Conservation (phyloP, 1,140 invertebrate species). For the Cyclargus thomasi region DNA sequence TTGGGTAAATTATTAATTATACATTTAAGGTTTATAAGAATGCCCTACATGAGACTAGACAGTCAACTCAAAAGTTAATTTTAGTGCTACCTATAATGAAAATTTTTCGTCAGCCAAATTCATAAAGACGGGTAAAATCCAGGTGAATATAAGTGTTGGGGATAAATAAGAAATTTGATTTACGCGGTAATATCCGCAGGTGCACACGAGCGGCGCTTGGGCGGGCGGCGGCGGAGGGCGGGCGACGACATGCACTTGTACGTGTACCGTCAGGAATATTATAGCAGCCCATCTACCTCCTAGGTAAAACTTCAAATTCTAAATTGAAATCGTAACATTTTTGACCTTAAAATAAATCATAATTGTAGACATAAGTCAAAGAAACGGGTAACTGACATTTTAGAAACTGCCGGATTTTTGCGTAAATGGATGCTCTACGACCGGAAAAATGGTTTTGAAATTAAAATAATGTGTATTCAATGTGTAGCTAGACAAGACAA, state of each 20-base stretch:
- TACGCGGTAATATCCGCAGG: constrained; percentile 66
- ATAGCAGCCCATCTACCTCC: constrained; percentile 23
- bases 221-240: constrained; percentile 31
- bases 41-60: too few species aligned
- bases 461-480: too few species aligned
- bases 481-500: too few species aligned
- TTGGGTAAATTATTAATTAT: too few species aligned
- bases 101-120: constrained; percentile 19
- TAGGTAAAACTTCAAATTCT: constrained; percentile 33
- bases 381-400: too few species aligned
- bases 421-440: too few species aligned
- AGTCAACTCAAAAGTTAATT: too few species aligned
- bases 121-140: constrained; percentile 18
- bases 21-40: too few species aligned
- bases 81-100: neutral
- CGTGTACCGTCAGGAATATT: constrained; percentile 26
- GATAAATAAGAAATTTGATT: constrained; percentile 68
- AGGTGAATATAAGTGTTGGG: constrained; percentile 49
- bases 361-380: too few species aligned
- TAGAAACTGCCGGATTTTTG: too few species aligned
- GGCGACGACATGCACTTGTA: constrained; percentile 28
- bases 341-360: constrained; percentile 23
- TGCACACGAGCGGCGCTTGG: constrained; percentile 50
- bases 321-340: constrained; percentile 37
- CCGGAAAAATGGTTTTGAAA: too few species aligned